Evolutionary conservation across 2,888 invertebrate species (phyloP), one percentile per base, ranked within the genome.

Genomic region (Zaprionus obscuricornis): DNA sequence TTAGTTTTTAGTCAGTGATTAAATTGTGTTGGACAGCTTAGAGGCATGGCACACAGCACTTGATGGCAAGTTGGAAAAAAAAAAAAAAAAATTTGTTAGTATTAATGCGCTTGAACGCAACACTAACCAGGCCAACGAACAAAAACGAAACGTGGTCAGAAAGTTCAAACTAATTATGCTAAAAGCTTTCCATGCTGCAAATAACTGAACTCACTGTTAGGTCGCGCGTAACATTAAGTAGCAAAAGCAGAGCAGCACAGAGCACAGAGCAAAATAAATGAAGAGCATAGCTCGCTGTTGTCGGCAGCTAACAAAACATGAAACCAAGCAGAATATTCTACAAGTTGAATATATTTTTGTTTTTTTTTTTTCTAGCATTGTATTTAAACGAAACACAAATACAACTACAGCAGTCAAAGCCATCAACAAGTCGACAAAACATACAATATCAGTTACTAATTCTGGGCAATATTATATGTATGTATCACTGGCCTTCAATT

Each of bases 111-210:
- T 84, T 87, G 78, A 81, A 86, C 87, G 87, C 83, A 79, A 88
- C 88, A 85, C 82, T 88, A 88, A 86, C 87, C 87, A 76, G 72
- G 68, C 77, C 77, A 87, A 86, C 88, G 87, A 78, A 84, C 85
- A 88, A 86, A 83, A 88, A 86, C 86, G 85, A 84, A 88, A 88
- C 89, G 87, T 88, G 87, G 86, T 87, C 86, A 78, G 89, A 83
- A 88, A 89, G 89, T 85, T 89, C 75, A 85, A 89, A 87, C 88
- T 89, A 89, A 89, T 89, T 89, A 88, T 67, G 87, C 85, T 89
- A 88, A 89, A 88, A 89, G 89, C 89, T 86, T 88, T 81, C 75
- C 65, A 63, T 54, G 66, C 52, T 66, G 63, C 73, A 78, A 74
- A 78, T 73, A 70, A 74, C 66, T 70, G 60, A 58, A 43, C 47